Conservation (phyloP, 2,888 invertebrate genomes). For the Philereme vetulata region DNA sequence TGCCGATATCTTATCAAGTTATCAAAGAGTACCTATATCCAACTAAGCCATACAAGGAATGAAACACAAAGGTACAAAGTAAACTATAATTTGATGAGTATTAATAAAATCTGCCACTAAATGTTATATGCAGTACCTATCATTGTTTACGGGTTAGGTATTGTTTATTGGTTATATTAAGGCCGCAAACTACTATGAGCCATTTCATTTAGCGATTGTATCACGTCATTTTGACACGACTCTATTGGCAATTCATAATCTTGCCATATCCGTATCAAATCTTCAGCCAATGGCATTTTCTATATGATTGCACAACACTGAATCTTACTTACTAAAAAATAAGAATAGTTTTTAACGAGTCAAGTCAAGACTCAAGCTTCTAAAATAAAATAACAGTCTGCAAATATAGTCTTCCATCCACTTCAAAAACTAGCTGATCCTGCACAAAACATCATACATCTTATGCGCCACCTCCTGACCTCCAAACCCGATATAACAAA, state of each 20-base stretch:
- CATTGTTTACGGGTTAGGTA: too few species aligned
- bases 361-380: neutral
- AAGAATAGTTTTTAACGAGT: too few species aligned
- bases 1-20: conserved; percentile 31
- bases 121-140: too few species aligned
- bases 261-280: neutral
- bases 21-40: conserved; percentile 23
- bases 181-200: neutral
- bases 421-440: conserved; percentile 55
- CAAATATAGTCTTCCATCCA: neutral
- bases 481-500: conserved; percentile 71
- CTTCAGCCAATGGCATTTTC: neutral
- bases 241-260: neutral
- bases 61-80: conserved; percentile 14
- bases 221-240: neutral
- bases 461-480: conserved; percentile 71
- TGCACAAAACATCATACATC: conserved; percentile 73
- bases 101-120: neutral
- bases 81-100: conserved; percentile 18
- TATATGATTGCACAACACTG: too few species aligned
- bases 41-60: conserved; percentile 9
- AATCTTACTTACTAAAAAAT: too few species aligned
- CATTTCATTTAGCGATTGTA: too few species aligned
- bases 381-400: neutral
- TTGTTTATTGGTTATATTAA: neutral